These are phyloP conservation scores for Sicus ferrugineus DNA, from an alignment of 2,888 invertebrate genomes.

Conservation along the genomic window DNA sequence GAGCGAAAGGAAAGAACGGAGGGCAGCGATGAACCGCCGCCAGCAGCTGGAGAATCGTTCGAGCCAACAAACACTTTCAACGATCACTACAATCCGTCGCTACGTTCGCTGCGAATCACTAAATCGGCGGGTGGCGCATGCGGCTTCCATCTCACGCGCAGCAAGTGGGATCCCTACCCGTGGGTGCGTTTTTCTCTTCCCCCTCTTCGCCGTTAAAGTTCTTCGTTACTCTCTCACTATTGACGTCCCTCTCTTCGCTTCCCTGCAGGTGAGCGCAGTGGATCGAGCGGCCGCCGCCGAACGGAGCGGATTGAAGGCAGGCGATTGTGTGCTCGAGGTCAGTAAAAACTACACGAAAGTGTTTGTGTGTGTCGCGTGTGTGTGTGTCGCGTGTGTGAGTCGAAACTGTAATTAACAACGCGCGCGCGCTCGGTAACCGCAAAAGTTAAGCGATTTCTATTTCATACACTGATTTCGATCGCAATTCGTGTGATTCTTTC, in stretches of 20 bases:
- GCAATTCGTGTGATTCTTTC: too few relatives aligned
- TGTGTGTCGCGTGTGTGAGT: too few relatives aligned
- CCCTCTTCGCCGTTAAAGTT: too few relatives aligned
- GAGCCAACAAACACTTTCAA: not conserved
- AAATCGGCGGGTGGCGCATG: conserved; percentile 69
- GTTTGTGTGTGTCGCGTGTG: not conserved
- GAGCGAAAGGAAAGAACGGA: too few relatives aligned
- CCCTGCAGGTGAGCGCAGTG: conserved; percentile 70
- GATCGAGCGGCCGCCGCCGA: conserved; percentile 72
- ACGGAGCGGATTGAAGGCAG: conserved; percentile 71
- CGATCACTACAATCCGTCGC: conserved; percentile 54
- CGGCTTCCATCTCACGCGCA: conserved; percentile 78
- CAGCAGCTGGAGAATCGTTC: too few relatives aligned
- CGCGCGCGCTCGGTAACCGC: too few relatives aligned
- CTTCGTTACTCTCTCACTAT: conserved; percentile 11
- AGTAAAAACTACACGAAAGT: too few relatives aligned
- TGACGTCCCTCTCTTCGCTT: not conserved
- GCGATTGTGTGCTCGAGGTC: conserved; percentile 77
- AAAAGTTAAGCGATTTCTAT: too few relatives aligned
- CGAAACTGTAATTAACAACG: not conserved
- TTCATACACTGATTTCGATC: too few relatives aligned
- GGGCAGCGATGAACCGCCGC: too few relatives aligned
- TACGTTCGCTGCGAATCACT: conserved; percentile 68
- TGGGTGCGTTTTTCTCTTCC: conserved; percentile 74
- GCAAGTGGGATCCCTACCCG: conserved; percentile 83